Conservation (phyloP, 2,888 invertebrate genomes). For the Stictocephala bisonia region DNA sequence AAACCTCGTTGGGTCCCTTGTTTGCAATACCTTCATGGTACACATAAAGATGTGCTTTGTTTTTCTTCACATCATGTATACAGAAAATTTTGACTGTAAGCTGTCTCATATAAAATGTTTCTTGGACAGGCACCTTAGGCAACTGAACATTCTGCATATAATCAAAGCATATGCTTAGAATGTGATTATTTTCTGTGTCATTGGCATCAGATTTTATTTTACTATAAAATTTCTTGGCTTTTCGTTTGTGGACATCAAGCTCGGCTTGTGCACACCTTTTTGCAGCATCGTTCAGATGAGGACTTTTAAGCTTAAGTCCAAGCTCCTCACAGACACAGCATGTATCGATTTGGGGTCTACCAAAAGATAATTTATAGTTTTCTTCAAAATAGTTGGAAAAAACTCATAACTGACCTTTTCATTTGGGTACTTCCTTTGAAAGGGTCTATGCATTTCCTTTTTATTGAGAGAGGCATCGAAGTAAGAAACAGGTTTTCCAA, state of each 20-base stretch:
- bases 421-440: no score
- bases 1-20: conserved; percentile 52
- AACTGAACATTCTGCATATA: conserved; percentile 48
- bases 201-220: conserved; percentile 27
- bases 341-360: conserved; percentile 49
- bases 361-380: conserved; percentile 52
- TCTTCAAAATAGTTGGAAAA: conserved; percentile 53
- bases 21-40: conserved; percentile 57
- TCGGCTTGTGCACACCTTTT: conserved; percentile 54
- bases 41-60: conserved; percentile 53
- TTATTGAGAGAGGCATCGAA: no score
- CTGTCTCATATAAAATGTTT: conserved; percentile 51
- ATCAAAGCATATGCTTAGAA: conserved; percentile 46
- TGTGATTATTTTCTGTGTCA: conserved; percentile 44
- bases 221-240: conserved; percentile 56
- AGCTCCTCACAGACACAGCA: conserved; percentile 54
- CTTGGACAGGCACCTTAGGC: conserved; percentile 44
- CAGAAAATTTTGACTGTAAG: conserved; percentile 50
- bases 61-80: conserved; percentile 56
- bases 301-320: conserved; percentile 51
- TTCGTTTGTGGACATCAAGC: conserved; percentile 52
- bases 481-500: no score
- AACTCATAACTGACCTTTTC: conserved; percentile 51
- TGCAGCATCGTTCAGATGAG: conserved; percentile 49
- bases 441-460: no score